Base-by-base conservation (phyloP, 2,797 vertebrate species). In the Epinephelus awoara region DNA sequence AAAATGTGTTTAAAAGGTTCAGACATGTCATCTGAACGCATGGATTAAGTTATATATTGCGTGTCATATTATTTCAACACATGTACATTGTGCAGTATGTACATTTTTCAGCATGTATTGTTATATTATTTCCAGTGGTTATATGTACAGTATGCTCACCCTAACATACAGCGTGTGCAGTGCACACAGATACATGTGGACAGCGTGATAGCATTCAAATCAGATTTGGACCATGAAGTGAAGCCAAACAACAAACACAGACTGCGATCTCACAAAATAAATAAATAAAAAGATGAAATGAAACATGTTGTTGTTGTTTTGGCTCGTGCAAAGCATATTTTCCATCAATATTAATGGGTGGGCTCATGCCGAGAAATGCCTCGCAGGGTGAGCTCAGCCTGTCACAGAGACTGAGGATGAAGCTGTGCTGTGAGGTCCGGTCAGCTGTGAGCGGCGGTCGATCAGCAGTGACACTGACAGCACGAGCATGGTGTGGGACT, bases 371-470 rank as follows among this genome's bases (percentile, higher is more conserved):
- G 44, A 75, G 80, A 77, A 64, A 61, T 51, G 72, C 44, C 72
- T 68, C 7, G 13, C 18, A 62, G 79, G 62, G 52, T 38, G 68
- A 72, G 64, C 51, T 49, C 8, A 10, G 34, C 49, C 67, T 34
- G 69, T 73, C 83, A 74, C 72, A 61, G 67, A 72, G 65, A 40
- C 58, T 68, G 79, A 78, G 54, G 58, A 73, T 79, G 71, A 81
- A 46, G 69, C 64, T 42, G 68, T 47, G 65, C 64, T 58, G 51
- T 40, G 78, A 66, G 54, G 67, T 85, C 82, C 67, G 42, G 61
- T 82, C 75, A 74, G 79, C 79, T 86, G 85, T 75, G 83, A 84
- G 74, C 1, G 46, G 51, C 15, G 47, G 82, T 72, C 77, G 46
- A 77, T 86, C 72, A 67, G 65, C 77, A 2, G 71, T 72, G 79